Evolutionary conservation across 2,888 invertebrate genomes (phyloP).

Genomic region (Platypus cylindrus): DNA sequence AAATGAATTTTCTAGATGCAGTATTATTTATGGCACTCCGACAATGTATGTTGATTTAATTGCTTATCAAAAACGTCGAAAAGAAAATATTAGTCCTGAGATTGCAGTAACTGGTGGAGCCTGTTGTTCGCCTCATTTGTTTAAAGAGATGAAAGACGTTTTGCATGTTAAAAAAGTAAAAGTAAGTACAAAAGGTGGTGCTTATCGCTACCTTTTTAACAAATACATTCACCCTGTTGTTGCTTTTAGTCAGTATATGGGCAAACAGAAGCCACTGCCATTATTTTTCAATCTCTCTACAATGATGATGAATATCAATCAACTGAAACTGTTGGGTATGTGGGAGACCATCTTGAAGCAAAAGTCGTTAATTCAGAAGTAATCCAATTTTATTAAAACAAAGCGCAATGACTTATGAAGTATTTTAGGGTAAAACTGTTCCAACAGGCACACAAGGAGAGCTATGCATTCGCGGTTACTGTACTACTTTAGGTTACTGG

Average conservation of each 20-base stretch:
- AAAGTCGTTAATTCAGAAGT: slow-evolving; percentile 47
- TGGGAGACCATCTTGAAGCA: slow-evolving; percentile 44
- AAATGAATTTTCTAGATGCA: slow-evolving; percentile 43
- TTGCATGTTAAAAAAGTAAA: slow-evolving; percentile 39
- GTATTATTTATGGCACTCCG: slow-evolving; percentile 62
- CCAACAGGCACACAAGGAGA: slow-evolving; percentile 64
- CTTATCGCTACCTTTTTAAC: too few species aligned
- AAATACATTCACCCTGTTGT: too few species aligned
- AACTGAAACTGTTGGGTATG: slow-evolving; percentile 41
- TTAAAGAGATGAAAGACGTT: slow-evolving; percentile 37
- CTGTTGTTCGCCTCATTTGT: slow-evolving; percentile 50
- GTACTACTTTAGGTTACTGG: slow-evolving; percentile 73
- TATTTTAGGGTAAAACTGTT: slow-evolving; percentile 43
- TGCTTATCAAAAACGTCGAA: slow-evolving; percentile 36
- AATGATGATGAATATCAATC: slow-evolving; percentile 35
- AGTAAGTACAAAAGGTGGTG: too few species aligned
- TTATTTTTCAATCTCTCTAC: slow-evolving; percentile 40
- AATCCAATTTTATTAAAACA: too few species aligned
- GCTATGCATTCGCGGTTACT: slow-evolving; percentile 60
- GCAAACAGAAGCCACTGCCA: slow-evolving; percentile 44
- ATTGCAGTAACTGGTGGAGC: slow-evolving; percentile 61
- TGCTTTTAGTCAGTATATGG: slow-evolving; percentile 44
- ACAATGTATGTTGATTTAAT: slow-evolving; percentile 77
- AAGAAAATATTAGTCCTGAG: slow-evolving; percentile 37
- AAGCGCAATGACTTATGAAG: too few species aligned